Base-by-base conservation (phyloP, 2,113 vertebrate genomes). In the Siniperca knerii region DNA sequence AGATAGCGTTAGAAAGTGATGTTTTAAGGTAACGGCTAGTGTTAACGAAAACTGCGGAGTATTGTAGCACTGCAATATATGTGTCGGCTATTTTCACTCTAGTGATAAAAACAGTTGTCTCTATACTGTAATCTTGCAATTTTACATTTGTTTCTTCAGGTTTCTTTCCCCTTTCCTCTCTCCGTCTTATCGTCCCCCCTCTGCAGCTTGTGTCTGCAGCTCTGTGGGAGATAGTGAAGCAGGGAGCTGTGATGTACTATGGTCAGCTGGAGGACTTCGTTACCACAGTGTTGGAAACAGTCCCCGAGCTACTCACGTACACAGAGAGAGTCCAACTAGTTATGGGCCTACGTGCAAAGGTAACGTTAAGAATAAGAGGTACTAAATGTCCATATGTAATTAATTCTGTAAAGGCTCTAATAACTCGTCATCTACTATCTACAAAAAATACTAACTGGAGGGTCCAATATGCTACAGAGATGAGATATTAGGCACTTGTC, bases 341-440 rank as follows among this genome's bases (percentile, higher is more conserved):
- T 29, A 74, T 96, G 79, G 95, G 95, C 1, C 87, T 96, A 11
- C 89, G 92, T 58, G 95, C 95, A 46, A 93, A 91, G 95, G 95
- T 96, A 84, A 66, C 35, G 35, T 37, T 37, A 6, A 37, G 35
- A 37, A 37, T 37, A 37, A 29, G 29, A 29, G 29, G 29, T 29
- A 29, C 29, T 29, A 29, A 29, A 29, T 29, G 29, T 29, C 29
- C 2, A 29, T 29, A 29, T 29, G 1, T 29, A 29, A 29, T 29
- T 29, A 29, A 29, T 16, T 15, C 13, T 67, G 23, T 4, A 9
- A 21, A 6, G 9, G 8, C 21, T 10, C 8, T 10, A 8, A 6
- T 20, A 52, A 52, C 18, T 20, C 5, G 50, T 7, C 16, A 52
- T 7, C 18, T 52, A 20, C 50, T 20, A 7, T 52, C 1, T 48